Percentiles rank a stretch among this genome's conserved stretches.
Evolutionary conservation across 2,888 invertebrate genomes (phyloP).

Genomic region (Dastarcus helophoroides): DNA sequence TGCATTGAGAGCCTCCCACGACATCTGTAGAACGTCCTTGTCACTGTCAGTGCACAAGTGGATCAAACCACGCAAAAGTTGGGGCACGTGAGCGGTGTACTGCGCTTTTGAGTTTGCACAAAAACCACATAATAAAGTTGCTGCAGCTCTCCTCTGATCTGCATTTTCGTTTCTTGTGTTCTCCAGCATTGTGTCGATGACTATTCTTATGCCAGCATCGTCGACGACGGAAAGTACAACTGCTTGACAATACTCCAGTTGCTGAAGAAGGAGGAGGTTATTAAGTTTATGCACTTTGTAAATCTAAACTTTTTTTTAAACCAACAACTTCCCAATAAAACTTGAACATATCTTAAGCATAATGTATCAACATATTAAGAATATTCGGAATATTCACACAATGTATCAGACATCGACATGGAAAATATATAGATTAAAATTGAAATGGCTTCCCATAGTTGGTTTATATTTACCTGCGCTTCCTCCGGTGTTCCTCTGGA

Average conservation of each 20-base stretch:
- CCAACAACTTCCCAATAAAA: no score
- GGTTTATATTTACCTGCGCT: conserved; percentile 30
- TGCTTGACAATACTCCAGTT: conserved; percentile 84
- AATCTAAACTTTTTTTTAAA: no score
- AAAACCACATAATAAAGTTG: conserved; percentile 79
- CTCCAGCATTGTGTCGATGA: conserved; percentile 77
- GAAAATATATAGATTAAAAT: no score
- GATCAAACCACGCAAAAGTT: conserved; percentile 76
- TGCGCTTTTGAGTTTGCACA: conserved; percentile 83
- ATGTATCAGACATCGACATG: no score
- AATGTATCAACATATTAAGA: no score
- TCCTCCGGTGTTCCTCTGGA: conserved; percentile 56
- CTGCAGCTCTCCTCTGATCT: conserved; percentile 65
- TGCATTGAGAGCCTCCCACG: conserved; percentile 85
- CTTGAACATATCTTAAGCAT: no score
- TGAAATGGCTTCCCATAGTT: no score
- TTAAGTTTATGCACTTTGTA: no score
- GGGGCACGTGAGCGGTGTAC: conserved; percentile 77
- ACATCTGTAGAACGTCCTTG: conserved; percentile 67
- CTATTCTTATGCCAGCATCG: conserved; percentile 74
- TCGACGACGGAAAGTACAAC: conserved; percentile 86
- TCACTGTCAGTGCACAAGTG: conserved; percentile 74
- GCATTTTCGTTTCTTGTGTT: conserved; percentile 54
- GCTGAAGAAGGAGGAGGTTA: conserved; percentile 41
- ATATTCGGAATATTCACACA: no score